Conservation (phyloP, 2,888 invertebrate genomes). For the Andrena fulva region DNA sequence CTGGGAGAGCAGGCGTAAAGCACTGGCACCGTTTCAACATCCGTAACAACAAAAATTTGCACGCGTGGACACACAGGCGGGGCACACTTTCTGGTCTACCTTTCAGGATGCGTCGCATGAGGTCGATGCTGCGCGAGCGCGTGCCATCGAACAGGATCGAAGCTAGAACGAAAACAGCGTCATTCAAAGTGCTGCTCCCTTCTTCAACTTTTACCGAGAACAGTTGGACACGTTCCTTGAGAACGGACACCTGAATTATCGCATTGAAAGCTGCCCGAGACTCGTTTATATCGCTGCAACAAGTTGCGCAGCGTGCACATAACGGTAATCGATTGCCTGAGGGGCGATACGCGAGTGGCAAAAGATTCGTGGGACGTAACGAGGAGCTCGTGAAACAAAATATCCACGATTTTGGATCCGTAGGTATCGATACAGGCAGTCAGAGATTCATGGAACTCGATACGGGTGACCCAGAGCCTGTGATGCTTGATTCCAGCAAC, state of each 20-base stretch:
- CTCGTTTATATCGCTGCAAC: too few relatives aligned
- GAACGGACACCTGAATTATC: not conserved
- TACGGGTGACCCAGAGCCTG: too few relatives aligned
- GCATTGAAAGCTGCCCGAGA: not conserved
- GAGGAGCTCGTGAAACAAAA: not conserved
- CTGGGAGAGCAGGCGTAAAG: constrained; percentile 63
- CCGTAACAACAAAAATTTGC: constrained; percentile 64
- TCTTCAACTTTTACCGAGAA: not conserved
- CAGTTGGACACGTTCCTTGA: not conserved
- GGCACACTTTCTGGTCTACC: constrained; percentile 64
- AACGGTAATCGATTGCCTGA: not conserved
- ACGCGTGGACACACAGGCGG: constrained; percentile 54
- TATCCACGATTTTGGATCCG: constrained; percentile 2
- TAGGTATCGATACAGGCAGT: not conserved
- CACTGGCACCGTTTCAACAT: constrained; percentile 64
- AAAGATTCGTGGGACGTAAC: not conserved
- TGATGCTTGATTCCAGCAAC: too few relatives aligned
- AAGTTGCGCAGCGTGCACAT: too few relatives aligned
- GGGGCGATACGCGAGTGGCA: not conserved
- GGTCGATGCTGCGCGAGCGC: constrained; percentile 76
- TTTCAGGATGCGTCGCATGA: constrained; percentile 78
- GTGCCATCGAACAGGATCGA: constrained; percentile 60
- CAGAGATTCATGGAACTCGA: not conserved
- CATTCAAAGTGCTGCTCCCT: constrained; percentile 8
- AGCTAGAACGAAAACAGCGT: constrained; percentile 49